phyloP scores from a whole-genome alignment of 1,140 invertebrate genomes.

The Pachypsylla venusta region DNA sequence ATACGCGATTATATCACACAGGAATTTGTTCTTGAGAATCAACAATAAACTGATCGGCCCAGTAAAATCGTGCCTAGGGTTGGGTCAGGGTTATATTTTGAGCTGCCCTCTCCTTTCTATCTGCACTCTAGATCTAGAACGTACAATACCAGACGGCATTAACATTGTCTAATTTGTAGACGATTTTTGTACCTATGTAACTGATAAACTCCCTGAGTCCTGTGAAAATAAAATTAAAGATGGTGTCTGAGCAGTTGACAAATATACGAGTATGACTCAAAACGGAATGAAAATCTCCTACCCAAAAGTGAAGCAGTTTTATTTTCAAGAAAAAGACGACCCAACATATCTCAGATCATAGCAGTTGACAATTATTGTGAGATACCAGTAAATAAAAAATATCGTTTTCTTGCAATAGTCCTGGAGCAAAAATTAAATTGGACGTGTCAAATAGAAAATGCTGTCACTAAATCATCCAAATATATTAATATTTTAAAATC shows the following conservation, averaged over 20 bases:
- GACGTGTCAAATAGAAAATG: not conserved
- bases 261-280: not conserved
- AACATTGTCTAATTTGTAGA: not conserved
- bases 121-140: not conserved
- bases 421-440: not conserved
- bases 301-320: not conserved
- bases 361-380: not conserved
- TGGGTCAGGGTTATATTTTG: too few species aligned
- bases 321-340: not conserved
- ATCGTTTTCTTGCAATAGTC: not conserved
- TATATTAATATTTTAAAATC: not conserved
- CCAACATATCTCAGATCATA: not conserved
- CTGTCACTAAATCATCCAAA: not conserved
- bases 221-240: not conserved
- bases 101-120: not conserved
- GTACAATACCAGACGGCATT: not conserved
- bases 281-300: not conserved
- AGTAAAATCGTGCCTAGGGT: not conserved
- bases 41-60: not conserved
- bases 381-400: not conserved
- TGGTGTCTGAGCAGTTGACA: not conserved
- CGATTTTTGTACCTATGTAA: not conserved
- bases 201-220: not conserved
- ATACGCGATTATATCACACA: not conserved
- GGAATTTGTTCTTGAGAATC: not conserved